Conservation (phyloP, 2,113 vertebrate genomes). For the Panthera leo region DNA sequence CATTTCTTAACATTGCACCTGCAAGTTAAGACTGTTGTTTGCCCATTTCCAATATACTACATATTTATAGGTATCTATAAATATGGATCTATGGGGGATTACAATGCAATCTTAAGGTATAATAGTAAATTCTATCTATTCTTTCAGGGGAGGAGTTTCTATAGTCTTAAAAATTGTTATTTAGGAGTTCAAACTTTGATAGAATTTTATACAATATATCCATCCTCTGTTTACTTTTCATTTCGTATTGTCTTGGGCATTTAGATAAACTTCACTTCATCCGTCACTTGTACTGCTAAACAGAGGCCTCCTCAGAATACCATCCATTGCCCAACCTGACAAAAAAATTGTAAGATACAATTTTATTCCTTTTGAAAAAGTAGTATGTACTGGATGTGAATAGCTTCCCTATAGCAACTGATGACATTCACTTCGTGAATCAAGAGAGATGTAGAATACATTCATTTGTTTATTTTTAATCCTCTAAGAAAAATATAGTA, state of each 20-base stretch:
- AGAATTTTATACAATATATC: background rate
- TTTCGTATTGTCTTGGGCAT: background rate
- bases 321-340: background rate
- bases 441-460: background rate
- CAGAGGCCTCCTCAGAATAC: background rate
- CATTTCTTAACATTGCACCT: background rate
- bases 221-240: slow-evolving; percentile 48
- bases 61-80: background rate
- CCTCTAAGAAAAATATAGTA: background rate
- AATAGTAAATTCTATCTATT: background rate
- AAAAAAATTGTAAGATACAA: background rate
- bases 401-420: background rate
- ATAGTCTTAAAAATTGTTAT: background rate
- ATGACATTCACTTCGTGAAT: background rate
- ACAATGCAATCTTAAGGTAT: background rate
- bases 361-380: slow-evolving; percentile 58
- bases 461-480: slow-evolving; percentile 43
- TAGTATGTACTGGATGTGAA: background rate
- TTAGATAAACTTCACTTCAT: slow-evolving; percentile 24
- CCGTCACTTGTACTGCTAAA: background rate
- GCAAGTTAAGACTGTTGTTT: background rate
- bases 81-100: background rate
- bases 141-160: background rate
- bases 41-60: background rate
- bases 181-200: slow-evolving; percentile 2